A percentile compares a stretch with the other conserved stretches of the same genome.
These are phyloP conservation scores for Nycticryphes semicollaris DNA, from an alignment of 2,113 vertebrate genomes.

Conservation along the genomic window DNA sequence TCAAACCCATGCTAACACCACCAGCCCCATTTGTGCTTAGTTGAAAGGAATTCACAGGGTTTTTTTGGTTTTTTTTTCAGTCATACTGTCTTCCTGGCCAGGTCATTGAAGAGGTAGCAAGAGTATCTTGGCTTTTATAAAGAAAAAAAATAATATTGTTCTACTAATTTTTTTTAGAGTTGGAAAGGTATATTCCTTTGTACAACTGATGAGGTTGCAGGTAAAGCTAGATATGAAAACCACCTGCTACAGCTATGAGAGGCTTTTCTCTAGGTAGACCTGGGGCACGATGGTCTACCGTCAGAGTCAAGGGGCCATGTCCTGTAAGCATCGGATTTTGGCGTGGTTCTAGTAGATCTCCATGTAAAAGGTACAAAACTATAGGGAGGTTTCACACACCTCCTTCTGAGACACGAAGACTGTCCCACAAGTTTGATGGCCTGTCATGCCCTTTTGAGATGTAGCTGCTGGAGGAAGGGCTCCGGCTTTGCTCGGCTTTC, in stretches of 20 bases:
- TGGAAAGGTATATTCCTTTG: background rate
- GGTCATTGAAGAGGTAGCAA: background rate
- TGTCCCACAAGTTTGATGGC: background rate
- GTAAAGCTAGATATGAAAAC: background rate
- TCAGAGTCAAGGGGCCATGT: background rate
- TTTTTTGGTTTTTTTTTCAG: background rate
- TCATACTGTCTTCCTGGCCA: background rate
- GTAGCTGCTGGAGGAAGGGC: background rate
- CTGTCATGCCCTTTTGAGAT: background rate
- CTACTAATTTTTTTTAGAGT: background rate
- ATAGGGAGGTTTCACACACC: background rate
- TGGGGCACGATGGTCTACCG: background rate
- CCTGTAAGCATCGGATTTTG: background rate
- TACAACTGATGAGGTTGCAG: background rate
- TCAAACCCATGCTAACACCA: background rate
- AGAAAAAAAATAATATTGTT: background rate
- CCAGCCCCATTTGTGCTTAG: background rate
- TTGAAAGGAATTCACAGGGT: background rate
- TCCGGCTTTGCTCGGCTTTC: background rate
- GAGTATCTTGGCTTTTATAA: background rate
- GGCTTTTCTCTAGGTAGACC: background rate
- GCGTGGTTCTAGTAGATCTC: background rate
- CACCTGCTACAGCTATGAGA: background rate
- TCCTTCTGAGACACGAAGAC: background rate
- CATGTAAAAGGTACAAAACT: background rate